phyloP scores from a whole-genome alignment of 2,797 vertebrate genomes.

The Falco concolor region DNA sequence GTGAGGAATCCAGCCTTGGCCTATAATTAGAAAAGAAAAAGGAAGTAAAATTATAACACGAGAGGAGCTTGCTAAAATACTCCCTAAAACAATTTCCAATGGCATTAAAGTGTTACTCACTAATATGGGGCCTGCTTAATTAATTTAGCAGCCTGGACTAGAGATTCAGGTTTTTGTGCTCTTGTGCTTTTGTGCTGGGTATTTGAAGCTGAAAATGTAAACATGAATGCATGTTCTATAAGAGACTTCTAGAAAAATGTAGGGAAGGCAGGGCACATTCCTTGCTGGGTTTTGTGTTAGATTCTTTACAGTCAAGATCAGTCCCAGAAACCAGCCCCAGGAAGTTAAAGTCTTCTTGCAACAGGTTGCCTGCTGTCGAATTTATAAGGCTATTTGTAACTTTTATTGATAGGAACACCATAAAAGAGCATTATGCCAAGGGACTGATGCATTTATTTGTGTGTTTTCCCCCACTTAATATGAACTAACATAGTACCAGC shows the following conservation, averaged over 20 bases:
- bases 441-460: neutral
- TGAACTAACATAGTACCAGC: neutral
- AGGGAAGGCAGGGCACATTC: conserved; percentile 33
- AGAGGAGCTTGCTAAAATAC: conserved; percentile 11
- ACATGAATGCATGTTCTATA: conserved; percentile 27
- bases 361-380: conserved; percentile 23
- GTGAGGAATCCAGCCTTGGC: neutral
- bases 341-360: conserved; percentile 7
- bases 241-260: conserved; percentile 16
- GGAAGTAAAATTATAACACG: neutral
- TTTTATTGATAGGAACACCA: neutral
- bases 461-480: neutral
- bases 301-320: neutral
- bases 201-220: conserved; percentile 60
- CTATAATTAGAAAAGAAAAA: conserved; percentile 31
- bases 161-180: conserved; percentile 40
- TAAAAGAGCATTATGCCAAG: neutral
- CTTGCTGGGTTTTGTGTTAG: neutral
- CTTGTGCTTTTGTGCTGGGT: conserved; percentile 34
- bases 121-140: neutral
- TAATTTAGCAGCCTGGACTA: conserved; percentile 28
- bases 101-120: neutral
- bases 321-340: neutral
- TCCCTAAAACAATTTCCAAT: neutral
- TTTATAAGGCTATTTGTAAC: conserved; percentile 25